A percentile compares a stretch with the other conserved stretches of the same genome.
phyloP scores from a whole-genome alignment of 2,888 invertebrate species.

The Ptycholaimellus sp. region DNA sequence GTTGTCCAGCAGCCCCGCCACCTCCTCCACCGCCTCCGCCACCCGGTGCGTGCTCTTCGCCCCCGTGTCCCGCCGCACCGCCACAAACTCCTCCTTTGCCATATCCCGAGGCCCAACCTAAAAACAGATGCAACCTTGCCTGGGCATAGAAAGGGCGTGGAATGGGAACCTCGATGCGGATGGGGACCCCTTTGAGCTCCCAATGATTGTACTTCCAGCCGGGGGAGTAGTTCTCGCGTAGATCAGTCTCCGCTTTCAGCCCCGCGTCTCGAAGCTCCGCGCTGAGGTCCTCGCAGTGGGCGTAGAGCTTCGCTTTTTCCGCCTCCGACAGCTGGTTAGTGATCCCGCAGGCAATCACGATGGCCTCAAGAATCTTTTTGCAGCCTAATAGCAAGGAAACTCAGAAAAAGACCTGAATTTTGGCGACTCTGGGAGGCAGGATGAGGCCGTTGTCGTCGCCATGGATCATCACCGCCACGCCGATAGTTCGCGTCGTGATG shows the following conservation, averaged over 20 bases:
- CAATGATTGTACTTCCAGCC: slow-evolving; percentile 98
- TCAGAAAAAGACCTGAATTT: slow-evolving; percentile 40
- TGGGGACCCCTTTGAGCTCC: slow-evolving; percentile 47
- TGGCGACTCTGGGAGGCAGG: slow-evolving; percentile 70
- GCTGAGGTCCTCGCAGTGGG: slow-evolving; percentile 35
- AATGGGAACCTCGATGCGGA: slow-evolving; percentile 10
- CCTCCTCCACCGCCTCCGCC: not conserved
- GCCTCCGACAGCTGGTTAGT: slow-evolving; percentile 51
- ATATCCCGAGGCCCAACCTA: slow-evolving; percentile 90
- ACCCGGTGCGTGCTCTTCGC: not conserved
- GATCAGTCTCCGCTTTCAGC: slow-evolving; percentile 58
- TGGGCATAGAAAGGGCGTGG: not conserved
- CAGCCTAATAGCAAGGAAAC: not conserved
- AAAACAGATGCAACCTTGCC: slow-evolving; percentile 32
- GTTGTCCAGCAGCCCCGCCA: too few species aligned
- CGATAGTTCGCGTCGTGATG: slow-evolving; percentile 80
- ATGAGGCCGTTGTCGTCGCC: slow-evolving; percentile 88
- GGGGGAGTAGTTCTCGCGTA: slow-evolving; percentile 78
- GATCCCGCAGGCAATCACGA: slow-evolving; percentile 86
- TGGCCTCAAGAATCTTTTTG: slow-evolving; percentile 27
- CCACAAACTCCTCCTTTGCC: slow-evolving; percentile 42
- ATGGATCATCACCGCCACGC: slow-evolving; percentile 51
- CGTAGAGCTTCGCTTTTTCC: slow-evolving; percentile 43
- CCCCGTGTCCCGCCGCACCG: not conserved
- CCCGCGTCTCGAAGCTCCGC: slow-evolving; percentile 32